Evolutionary conservation across 2,113 vertebrate genomes (phyloP).

Genomic region (Scophthalmus maximus): DNA sequence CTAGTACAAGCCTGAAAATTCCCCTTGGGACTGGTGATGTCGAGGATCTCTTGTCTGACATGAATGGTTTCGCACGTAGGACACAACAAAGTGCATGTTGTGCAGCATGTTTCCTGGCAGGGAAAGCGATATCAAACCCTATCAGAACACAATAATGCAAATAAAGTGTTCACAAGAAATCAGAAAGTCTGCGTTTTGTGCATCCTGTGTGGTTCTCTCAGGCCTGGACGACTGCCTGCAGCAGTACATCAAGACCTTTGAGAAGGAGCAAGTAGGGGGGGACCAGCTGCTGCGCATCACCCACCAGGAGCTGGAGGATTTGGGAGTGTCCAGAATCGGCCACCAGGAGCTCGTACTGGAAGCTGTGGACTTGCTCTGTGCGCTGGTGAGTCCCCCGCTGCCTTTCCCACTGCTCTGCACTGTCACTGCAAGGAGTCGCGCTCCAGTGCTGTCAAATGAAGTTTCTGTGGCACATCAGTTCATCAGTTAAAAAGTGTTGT

Average conservation of each 20-base stretch:
- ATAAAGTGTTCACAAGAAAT: no score
- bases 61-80: constrained; percentile 35
- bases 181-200: constrained; percentile 18
- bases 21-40: constrained; percentile 29
- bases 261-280: constrained; percentile 84
- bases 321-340: constrained; percentile 85
- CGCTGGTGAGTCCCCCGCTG: constrained; percentile 77
- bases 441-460: constrained; percentile 16
- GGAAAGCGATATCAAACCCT: no score
- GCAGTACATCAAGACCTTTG: constrained; percentile 86
- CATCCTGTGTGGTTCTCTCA: constrained; percentile 49
- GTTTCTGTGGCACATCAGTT: constrained; percentile 7
- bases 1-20: constrained; percentile 28
- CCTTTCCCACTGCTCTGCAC: constrained; percentile 26
- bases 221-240: constrained; percentile 86
- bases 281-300: constrained; percentile 86
- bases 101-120: no score
- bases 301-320: constrained; percentile 85
- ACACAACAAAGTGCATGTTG: no score
- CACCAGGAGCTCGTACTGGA: constrained; percentile 86
- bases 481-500: not conserved
- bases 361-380: constrained; percentile 85
- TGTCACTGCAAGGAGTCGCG: constrained; percentile 22
- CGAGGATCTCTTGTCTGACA: constrained; percentile 38
- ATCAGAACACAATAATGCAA: no score